phyloP scores from a whole-genome alignment of 2,113 vertebrate genomes.

The Rhea pennata region DNA sequence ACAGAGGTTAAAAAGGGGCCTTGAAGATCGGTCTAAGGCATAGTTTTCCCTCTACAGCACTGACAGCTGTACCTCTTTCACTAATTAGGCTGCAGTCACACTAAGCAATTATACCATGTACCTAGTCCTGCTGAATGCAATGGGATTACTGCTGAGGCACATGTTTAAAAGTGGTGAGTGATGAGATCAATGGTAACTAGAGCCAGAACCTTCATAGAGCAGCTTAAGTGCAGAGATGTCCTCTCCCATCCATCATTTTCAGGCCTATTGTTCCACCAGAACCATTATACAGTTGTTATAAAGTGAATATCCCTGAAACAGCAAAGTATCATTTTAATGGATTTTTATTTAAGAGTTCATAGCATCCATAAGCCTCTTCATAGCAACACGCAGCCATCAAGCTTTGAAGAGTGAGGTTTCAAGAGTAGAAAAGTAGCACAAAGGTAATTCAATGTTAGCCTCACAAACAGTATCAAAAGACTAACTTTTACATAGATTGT shows the following conservation, averaged over 20 bases:
- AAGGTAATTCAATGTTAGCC: slow-evolving; percentile 63
- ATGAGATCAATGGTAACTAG: slow-evolving; percentile 3
- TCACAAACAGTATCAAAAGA: slow-evolving; percentile 71
- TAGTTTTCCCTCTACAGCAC: neutral
- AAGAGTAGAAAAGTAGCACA: slow-evolving; percentile 56
- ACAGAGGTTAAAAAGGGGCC: neutral
- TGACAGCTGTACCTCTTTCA: neutral
- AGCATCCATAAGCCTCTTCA: slow-evolving; percentile 63
- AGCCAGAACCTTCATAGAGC: slow-evolving; percentile 30
- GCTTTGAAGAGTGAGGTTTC: slow-evolving; percentile 62
- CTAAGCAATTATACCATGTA: slow-evolving; percentile 10
- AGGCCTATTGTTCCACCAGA: slow-evolving; percentile 53
- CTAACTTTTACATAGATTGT: slow-evolving; percentile 44
- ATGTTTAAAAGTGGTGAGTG: slow-evolving; percentile 51
- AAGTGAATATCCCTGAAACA: slow-evolving; percentile 53
- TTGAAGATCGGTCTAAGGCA: neutral
- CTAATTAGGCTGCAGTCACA: slow-evolving; percentile 55
- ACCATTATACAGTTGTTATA: slow-evolving; percentile 67
- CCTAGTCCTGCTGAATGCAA: slow-evolving; percentile 27
- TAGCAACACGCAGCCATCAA: slow-evolving; percentile 21
- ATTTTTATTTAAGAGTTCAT: slow-evolving; percentile 64
- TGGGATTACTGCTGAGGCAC: slow-evolving; percentile 20
- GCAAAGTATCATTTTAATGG: slow-evolving; percentile 59
- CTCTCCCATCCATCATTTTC: slow-evolving; percentile 40
- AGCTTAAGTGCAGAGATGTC: slow-evolving; percentile 42